Evolutionary conservation across 1,140 invertebrate genomes (phyloP).

Genomic region (Frieseomelitta varia): DNA sequence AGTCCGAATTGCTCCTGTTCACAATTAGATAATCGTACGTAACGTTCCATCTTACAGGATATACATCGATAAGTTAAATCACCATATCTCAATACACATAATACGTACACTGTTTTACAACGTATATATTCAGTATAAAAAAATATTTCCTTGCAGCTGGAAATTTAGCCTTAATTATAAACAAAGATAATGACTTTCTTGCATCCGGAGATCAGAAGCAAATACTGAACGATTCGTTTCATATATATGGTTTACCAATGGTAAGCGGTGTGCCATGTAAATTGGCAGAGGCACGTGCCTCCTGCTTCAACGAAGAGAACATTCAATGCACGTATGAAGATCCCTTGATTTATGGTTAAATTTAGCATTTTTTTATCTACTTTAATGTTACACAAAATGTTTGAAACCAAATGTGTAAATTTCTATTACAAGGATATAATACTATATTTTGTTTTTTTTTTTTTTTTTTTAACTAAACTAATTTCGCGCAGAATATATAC

Average conservation of each 20-base stretch:
- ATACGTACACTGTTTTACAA: slow-evolving; percentile 28
- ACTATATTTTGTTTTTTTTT: too few relatives aligned
- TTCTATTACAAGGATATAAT: slow-evolving; percentile 20
- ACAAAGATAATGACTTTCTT: slow-evolving; percentile 62
- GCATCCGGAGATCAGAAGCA: slow-evolving; percentile 49
- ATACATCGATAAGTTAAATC: slow-evolving; percentile 8
- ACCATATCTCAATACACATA: slow-evolving; percentile 9
- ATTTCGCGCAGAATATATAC: slow-evolving; percentile 49
- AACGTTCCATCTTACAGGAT: background rate
- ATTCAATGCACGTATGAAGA: slow-evolving; percentile 15
- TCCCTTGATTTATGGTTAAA: slow-evolving; percentile 34
- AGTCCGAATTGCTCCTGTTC: slow-evolving; percentile 72
- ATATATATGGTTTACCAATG: slow-evolving; percentile 66
- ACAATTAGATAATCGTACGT: slow-evolving; percentile 75
- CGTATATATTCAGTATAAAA: slow-evolving; percentile 33
- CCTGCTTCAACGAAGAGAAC: slow-evolving; percentile 52
- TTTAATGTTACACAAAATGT: slow-evolving; percentile 13
- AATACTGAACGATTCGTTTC: slow-evolving; percentile 66
- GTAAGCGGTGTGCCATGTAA: slow-evolving; percentile 61
- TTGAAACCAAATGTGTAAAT: slow-evolving; percentile 11
- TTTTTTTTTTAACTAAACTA: slow-evolving; percentile 10
- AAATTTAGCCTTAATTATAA: slow-evolving; percentile 72
- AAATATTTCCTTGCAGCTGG: slow-evolving; percentile 66
- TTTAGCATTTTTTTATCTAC: background rate
- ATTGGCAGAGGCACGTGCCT: slow-evolving; percentile 54